Percentiles rank a stretch among this genome's conserved stretches.
These are phyloP conservation scores for Hystrix brachyura DNA, from an alignment of 2,113 vertebrate species.

Conservation along the genomic window DNA sequence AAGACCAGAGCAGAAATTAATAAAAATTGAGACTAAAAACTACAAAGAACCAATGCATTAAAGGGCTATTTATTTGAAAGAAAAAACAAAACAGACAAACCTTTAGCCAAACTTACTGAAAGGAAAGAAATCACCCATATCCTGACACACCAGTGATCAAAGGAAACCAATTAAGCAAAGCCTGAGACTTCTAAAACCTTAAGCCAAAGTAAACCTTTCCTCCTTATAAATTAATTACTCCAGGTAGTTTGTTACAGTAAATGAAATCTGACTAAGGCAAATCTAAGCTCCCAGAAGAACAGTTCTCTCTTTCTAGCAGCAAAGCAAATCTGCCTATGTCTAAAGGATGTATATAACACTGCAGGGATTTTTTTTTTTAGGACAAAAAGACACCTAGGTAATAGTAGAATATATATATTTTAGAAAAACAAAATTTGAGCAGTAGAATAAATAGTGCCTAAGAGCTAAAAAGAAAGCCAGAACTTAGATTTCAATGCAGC, in stretches of 20 bases:
- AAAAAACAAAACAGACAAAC: background rate
- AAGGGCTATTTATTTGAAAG: background rate
- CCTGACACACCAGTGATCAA: background rate
- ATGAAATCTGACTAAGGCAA: background rate
- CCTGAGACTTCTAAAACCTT: background rate
- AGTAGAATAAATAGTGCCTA: background rate
- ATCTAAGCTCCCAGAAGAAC: fast-evolving
- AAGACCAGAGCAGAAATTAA: background rate
- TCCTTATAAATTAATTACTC: no score
- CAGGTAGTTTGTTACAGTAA: background rate
- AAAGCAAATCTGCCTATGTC: background rate
- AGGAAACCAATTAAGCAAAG: background rate
- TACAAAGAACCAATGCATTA: background rate
- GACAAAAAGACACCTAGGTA: background rate
- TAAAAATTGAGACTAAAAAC: background rate
- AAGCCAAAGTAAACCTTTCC: background rate
- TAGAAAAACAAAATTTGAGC: background rate
- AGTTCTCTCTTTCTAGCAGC: fast-evolving
- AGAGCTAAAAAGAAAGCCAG: background rate
- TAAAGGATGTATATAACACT: fast-evolving
- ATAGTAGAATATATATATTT: background rate
- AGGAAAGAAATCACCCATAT: background rate
- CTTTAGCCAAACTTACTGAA: background rate
- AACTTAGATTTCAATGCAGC: fast-evolving
- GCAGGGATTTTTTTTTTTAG: background rate